A percentile compares a stretch with the other conserved stretches of the same genome.
Conservation (phyloP, 2,888 invertebrate genomes). For the Esperia sulphurella region DNA sequence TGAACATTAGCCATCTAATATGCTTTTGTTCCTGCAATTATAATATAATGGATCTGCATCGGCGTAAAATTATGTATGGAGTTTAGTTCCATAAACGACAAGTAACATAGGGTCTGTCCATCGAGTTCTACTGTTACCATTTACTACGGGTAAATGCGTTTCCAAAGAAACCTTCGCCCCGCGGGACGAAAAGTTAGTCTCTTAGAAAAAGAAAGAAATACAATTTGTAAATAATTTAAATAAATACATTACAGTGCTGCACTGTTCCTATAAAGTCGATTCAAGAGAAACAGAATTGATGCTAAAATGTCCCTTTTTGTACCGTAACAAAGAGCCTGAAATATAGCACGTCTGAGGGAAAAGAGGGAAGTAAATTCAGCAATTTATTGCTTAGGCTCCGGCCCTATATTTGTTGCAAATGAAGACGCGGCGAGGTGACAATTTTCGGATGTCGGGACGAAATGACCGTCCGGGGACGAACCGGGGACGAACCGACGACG, state of each 20-base stretch:
- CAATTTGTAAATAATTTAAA: too few relatives aligned
- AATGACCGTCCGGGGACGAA: slow-evolving; percentile 62
- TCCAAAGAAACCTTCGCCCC: too few relatives aligned
- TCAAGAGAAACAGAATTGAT: slow-evolving; percentile 49
- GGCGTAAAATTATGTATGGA: too few relatives aligned
- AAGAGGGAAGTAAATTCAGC: slow-evolving; percentile 66
- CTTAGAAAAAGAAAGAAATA: too few relatives aligned
- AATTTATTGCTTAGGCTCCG: slow-evolving; percentile 65
- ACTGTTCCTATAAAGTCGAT: slow-evolving; percentile 30
- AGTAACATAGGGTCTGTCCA: too few relatives aligned
- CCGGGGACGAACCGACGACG: slow-evolving; percentile 15
- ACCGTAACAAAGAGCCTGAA: slow-evolving; percentile 65
- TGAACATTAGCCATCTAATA: too few relatives aligned
- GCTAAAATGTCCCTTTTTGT: slow-evolving; percentile 56
- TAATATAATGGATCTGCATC: too few relatives aligned
- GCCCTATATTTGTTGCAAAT: slow-evolving; percentile 75
- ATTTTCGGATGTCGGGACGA: slow-evolving; percentile 59
- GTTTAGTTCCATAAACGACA: too few relatives aligned
- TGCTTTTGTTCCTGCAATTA: too few relatives aligned
- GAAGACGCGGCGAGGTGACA: slow-evolving; percentile 73
- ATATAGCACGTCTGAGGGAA: slow-evolving; percentile 66
- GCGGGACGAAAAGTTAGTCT: too few relatives aligned
- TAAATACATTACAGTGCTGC: slow-evolving; percentile 6
- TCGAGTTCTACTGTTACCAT: too few relatives aligned
- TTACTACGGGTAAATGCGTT: too few relatives aligned